These are phyloP conservation scores for Pygoscelis antarcticus DNA, from an alignment of 2,113 vertebrate genomes.

Conservation along the genomic window DNA sequence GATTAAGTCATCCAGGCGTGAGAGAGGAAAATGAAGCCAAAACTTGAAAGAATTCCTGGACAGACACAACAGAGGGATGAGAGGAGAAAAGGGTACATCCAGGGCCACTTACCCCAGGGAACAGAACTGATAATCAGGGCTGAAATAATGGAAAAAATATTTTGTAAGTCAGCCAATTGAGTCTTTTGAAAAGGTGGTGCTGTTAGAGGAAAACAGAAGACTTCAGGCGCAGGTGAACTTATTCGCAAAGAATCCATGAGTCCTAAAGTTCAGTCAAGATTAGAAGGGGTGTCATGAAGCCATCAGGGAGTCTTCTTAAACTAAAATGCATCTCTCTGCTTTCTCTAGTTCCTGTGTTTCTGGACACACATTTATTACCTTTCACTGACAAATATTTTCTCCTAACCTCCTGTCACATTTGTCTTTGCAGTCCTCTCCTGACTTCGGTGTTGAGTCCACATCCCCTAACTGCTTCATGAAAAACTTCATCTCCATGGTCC, in stretches of 20 bases:
- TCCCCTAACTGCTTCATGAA: background rate
- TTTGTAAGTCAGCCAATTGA: background rate
- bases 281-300: background rate
- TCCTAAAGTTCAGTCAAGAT: background rate
- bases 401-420: background rate
- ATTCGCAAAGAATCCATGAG: background rate
- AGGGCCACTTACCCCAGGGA: background rate
- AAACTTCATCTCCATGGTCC: background rate
- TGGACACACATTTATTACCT: background rate
- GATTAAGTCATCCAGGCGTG: background rate
- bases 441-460: background rate
- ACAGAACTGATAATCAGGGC: background rate
- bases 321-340: background rate
- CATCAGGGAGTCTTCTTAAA: background rate
- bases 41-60: background rate
- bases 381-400: background rate
- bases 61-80: background rate
- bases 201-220: conserved; percentile 5
- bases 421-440: background rate
- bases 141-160: background rate
- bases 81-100: background rate
- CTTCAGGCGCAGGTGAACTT: background rate
- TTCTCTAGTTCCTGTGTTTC: background rate
- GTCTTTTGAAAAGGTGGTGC: background rate
- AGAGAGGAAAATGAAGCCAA: background rate